phyloP scores from a whole-genome alignment of 2,113 vertebrate species.

The Brienomyrus longianalis region DNA sequence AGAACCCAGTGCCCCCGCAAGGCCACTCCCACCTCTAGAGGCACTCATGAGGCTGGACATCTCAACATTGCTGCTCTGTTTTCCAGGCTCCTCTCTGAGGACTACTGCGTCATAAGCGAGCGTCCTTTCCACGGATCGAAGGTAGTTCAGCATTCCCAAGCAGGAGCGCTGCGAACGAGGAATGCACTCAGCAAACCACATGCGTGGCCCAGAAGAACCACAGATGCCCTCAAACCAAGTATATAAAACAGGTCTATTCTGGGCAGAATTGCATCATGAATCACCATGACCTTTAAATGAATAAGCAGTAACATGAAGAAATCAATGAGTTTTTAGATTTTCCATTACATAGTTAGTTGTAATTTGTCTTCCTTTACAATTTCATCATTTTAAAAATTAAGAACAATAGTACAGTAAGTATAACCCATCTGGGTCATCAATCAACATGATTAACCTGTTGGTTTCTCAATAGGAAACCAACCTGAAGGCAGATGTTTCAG shows the following conservation, averaged over 20 bases:
- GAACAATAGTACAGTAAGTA: background rate
- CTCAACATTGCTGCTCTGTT: conserved; percentile 40
- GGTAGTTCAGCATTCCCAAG: conserved; percentile 64
- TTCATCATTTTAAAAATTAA: background rate
- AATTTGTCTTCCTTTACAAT: background rate
- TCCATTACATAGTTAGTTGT: background rate
- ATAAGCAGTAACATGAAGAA: background rate
- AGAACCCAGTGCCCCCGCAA: conserved; percentile 44
- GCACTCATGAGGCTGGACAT: conserved; percentile 52
- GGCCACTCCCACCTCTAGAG: conserved; percentile 45
- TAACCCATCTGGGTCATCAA: background rate
- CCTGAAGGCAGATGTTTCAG: background rate
- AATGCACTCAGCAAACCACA: background rate
- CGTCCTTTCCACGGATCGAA: conserved; percentile 62
- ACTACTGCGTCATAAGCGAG: conserved; percentile 55
- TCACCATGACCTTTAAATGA: background rate
- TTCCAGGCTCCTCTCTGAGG: conserved; percentile 41
- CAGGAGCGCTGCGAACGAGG: conserved; percentile 40
- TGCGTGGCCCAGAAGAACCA: background rate
- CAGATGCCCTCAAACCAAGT: background rate
- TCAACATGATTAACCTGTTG: background rate
- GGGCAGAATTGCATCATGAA: background rate
- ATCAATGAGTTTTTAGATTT: background rate
- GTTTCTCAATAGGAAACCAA: background rate
- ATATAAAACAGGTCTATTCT: background rate